Evolutionary conservation across 2,797 vertebrate genomes (phyloP), one percentile per base, ranked within the genome.

Genomic region (Scleropages formosus): DNA sequence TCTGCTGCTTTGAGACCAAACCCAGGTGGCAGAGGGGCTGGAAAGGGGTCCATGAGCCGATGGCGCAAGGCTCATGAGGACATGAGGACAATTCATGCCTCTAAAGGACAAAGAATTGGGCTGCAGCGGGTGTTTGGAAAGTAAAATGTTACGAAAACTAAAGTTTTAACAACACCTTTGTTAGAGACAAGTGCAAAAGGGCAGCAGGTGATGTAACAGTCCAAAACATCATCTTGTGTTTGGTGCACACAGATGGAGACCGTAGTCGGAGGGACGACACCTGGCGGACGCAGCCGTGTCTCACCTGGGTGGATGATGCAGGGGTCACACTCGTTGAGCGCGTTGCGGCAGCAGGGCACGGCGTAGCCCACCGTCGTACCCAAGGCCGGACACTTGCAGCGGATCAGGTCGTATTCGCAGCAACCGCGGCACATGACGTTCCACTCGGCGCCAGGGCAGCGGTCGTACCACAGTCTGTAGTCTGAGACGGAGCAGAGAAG

Each of bases 261-360:
- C 12, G 62, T 2, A 64, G 20, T 20, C 22, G 10, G 10, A 16
- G 31, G 22, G 13, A 24, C 39, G 58, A 60, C 11, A 44, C 53
- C 53, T n/a, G 70, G 18, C 15, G 53, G 31, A n/a, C 11, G 31
- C 56, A 6, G 47, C 16, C 26, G 20, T 51, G 10, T 31, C 53
- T 68, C 88, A 98, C 97, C 97, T 90, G 96, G 96, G 82, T 99
- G 96, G 77, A 98, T 95, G 80, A 98, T 94, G 84, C 97, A 99
- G 81, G 97, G 96, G 78, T 99, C 97, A 1, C 97, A 99, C 74
- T 98, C 96, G 0, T 98, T 94, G 10, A 95, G 93, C 80, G 96
- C 95, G 0, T 99, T 99, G 69, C 97, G 92, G 84, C 97, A 99
- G 91, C 97, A 99, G 1, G 97, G 97, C 81, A 99, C 97, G 1